Evolutionary conservation across 1,140 invertebrate genomes (phyloP).

Genomic region (Drosophila sechellia): DNA sequence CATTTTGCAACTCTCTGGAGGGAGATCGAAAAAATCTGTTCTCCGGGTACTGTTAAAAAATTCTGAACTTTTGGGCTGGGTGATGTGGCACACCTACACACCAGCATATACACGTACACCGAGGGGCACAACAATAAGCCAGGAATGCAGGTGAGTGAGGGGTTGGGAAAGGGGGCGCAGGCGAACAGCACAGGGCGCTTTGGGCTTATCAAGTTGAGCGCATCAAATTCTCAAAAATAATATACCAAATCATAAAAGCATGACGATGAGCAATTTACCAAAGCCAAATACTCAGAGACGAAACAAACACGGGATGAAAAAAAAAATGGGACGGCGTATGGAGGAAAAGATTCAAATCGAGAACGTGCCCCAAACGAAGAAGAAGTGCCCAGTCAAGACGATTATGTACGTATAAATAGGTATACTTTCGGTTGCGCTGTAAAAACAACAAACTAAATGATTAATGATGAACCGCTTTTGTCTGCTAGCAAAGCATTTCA

Average conservation of each 20-base stretch:
- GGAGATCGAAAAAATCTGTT: conserved; percentile 8
- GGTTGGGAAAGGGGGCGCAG: not conserved
- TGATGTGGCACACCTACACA: conserved; percentile 66
- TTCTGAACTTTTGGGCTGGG: conserved; percentile 29
- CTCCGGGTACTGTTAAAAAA: conserved; percentile 23
- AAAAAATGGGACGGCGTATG: not conserved
- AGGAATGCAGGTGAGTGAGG: conserved; percentile 26
- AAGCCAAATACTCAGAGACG: conserved; percentile 57
- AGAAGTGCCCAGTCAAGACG: conserved; percentile 37
- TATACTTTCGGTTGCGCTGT: conserved; percentile 52
- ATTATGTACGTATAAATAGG: conserved; percentile 58
- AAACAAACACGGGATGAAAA: conserved; percentile 8
- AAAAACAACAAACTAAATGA: conserved; percentile 78
- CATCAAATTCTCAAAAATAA: conserved; percentile 77
- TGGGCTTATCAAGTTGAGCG: conserved; percentile 76
- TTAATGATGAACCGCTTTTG: conserved; percentile 74
- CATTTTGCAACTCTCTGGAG: conserved; percentile 5
- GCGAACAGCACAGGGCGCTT: conserved; percentile 31
- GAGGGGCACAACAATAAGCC: conserved; percentile 70
- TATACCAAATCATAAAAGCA: conserved; percentile 82
- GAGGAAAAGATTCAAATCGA: conserved; percentile 72
- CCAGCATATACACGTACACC: conserved; percentile 18
- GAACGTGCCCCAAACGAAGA: conserved; percentile 65
- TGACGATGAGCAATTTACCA: conserved; percentile 80
- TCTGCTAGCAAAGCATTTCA: conserved; percentile 55